These are phyloP conservation scores for Plagodis pulveraria DNA, from an alignment of 2,888 invertebrate species.

Conservation along the genomic window DNA sequence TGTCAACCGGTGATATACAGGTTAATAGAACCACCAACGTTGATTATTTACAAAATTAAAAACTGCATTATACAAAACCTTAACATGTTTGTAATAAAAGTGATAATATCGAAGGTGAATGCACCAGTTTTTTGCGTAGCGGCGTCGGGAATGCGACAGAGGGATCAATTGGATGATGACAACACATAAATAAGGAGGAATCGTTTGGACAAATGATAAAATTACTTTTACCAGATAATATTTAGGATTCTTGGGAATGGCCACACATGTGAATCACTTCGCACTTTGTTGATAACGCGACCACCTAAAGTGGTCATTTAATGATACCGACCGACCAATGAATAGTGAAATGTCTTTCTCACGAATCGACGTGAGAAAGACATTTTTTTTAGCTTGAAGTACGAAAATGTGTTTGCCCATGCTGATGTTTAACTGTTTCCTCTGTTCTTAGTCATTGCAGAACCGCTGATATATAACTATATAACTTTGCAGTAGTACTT, in stretches of 20 bases:
- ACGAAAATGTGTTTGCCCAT: too few relatives aligned
- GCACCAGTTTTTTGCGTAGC: constrained; percentile 28
- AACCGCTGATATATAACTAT: too few relatives aligned
- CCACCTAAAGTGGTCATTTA: constrained; percentile 1
- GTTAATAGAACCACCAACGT: constrained; percentile 68
- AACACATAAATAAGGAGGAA: constrained; percentile 53
- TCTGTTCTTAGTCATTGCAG: too few relatives aligned
- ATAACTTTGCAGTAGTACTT: too few relatives aligned
- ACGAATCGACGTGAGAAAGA: too few relatives aligned
- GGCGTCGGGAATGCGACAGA: constrained; percentile 44
- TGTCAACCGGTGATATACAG: constrained; percentile 71
- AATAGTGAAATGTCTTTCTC: too few relatives aligned
- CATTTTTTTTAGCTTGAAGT: too few relatives aligned
- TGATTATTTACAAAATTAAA: constrained; percentile 43
- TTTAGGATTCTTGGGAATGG: constrained; percentile 41
- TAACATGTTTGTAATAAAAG: constrained; percentile 37
- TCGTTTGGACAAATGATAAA: constrained; percentile 42
- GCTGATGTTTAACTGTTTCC: too few relatives aligned
- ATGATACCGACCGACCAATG: not conserved
- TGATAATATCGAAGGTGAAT: constrained; percentile 20
- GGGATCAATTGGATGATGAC: constrained; percentile 61
- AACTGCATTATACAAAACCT: constrained; percentile 26
- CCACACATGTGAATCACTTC: constrained; percentile 46
- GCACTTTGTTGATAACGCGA: constrained; percentile 13
- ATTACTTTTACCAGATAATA: constrained; percentile 43